These are phyloP conservation scores for Labroides dimidiatus DNA, from an alignment of 2,797 vertebrate species.

Conservation along the genomic window DNA sequence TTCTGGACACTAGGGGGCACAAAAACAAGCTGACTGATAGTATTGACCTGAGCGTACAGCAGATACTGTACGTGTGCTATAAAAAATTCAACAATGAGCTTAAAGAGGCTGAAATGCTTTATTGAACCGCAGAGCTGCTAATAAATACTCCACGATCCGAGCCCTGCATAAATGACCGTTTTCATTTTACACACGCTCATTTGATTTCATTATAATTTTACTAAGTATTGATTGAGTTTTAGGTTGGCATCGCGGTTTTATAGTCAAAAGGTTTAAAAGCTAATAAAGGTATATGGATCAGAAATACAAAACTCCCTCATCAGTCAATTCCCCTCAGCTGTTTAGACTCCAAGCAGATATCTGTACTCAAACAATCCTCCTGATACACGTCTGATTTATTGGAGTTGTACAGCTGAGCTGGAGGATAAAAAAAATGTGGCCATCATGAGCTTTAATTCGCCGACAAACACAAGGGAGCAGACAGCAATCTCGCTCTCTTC, in stretches of 20 bases:
- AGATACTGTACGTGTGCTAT: not conserved
- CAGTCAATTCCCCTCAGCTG: not conserved
- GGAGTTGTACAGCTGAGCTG: constrained; percentile 1
- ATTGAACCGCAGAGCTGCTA: not conserved
- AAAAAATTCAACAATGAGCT: constrained; percentile 3
- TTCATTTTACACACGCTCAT: constrained; percentile 1
- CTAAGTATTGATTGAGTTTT: constrained; percentile 16
- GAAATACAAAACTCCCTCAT: not conserved
- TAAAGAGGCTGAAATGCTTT: constrained; percentile 4
- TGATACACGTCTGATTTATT: constrained; percentile 1
- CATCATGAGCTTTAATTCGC: not conserved
- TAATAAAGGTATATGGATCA: not conserved
- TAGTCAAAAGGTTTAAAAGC: constrained; percentile 4
- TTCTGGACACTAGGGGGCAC: constrained; percentile 13
- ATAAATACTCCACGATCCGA: not conserved
- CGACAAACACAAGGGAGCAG: not conserved
- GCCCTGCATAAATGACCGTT: not conserved
- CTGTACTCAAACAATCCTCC: not conserved
- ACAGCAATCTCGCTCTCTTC: constrained; percentile 17
- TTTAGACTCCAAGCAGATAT: no score
- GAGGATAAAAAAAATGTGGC: not conserved
- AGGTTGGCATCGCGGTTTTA: not conserved
- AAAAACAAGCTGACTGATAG: constrained; percentile 17
- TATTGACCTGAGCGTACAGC: not conserved
- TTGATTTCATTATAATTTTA: constrained; percentile 12